These are phyloP conservation scores for pig (Sus scrofa) DNA, from an alignment of 2,113 vertebrate species.

Conservation along the genomic window DNA sequence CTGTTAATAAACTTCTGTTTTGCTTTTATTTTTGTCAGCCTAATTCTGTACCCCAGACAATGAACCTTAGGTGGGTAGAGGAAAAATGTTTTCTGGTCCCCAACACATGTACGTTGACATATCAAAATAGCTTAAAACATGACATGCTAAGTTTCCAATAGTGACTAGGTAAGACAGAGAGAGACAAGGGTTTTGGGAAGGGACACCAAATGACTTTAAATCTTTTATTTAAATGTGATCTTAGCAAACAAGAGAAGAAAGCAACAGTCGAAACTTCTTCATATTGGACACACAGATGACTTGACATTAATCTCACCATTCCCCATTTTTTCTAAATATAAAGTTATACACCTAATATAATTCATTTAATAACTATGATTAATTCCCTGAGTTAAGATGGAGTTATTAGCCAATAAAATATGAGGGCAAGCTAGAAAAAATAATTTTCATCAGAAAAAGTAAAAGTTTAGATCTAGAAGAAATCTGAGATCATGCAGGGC, in stretches of 20 bases:
- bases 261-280: background rate
- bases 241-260: background rate
- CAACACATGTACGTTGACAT: background rate
- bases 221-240: background rate
- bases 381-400: background rate
- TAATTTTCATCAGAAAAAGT: conserved; percentile 11
- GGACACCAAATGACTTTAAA: background rate
- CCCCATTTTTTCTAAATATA: conserved; percentile 15
- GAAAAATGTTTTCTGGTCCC: background rate
- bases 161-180: background rate
- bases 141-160: background rate
- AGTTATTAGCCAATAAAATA: conserved; percentile 26
- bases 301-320: background rate
- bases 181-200: background rate
- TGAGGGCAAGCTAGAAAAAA: background rate
- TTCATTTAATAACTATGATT: background rate
- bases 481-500: background rate
- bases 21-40: background rate
- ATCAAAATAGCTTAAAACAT: background rate
- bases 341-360: background rate
- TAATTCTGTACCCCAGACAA: background rate
- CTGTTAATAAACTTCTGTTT: background rate
- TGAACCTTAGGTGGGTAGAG: background rate
- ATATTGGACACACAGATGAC: background rate
- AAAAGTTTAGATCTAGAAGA: background rate